These are phyloP conservation scores for Panzeria rudis DNA, from an alignment of 2,888 invertebrate species.

Conservation along the genomic window DNA sequence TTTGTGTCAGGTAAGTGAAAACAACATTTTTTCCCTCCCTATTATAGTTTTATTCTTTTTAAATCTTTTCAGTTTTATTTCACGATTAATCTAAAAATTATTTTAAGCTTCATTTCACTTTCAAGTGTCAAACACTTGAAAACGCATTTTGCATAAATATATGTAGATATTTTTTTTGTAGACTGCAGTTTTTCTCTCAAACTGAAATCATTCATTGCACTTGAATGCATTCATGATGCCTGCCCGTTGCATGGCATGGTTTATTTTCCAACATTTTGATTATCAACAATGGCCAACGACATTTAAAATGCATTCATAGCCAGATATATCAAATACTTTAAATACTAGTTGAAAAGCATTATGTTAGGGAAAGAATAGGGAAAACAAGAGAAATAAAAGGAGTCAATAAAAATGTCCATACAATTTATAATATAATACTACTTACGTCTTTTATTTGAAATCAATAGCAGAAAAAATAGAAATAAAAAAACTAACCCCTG, in stretches of 20 bases:
- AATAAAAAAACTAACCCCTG: conserved; percentile 53
- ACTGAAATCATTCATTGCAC: conserved; percentile 57
- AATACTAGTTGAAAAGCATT: conserved; percentile 38
- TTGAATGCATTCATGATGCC: conserved; percentile 66
- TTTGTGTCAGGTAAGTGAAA: conserved; percentile 89
- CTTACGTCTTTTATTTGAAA: conserved; percentile 39
- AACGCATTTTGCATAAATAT: conserved; percentile 75
- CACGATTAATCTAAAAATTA: conserved; percentile 75
- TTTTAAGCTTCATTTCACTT: conserved; percentile 83
- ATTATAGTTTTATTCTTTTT: conserved; percentile 8
- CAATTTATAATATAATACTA: conserved; percentile 48
- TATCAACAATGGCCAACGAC: conserved; percentile 71
- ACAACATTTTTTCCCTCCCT: conserved; percentile 4
- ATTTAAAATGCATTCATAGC: conserved; percentile 66
- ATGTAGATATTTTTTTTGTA: conserved; percentile 30
- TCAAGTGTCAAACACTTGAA: conserved; percentile 77
- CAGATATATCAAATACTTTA: conserved; percentile 61
- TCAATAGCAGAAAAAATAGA: conserved; percentile 38
- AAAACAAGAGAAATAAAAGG: conserved; percentile 42
- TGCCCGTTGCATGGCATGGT: conserved; percentile 39
- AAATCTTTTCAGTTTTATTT: conserved; percentile 40
- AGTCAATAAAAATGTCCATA: conserved; percentile 71
- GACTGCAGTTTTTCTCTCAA: conserved; percentile 20
- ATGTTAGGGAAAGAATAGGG: neutral
- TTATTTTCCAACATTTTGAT: conserved; percentile 64